Conservation (phyloP, 2,113 vertebrate genomes). For the Otolemur garnettii region DNA sequence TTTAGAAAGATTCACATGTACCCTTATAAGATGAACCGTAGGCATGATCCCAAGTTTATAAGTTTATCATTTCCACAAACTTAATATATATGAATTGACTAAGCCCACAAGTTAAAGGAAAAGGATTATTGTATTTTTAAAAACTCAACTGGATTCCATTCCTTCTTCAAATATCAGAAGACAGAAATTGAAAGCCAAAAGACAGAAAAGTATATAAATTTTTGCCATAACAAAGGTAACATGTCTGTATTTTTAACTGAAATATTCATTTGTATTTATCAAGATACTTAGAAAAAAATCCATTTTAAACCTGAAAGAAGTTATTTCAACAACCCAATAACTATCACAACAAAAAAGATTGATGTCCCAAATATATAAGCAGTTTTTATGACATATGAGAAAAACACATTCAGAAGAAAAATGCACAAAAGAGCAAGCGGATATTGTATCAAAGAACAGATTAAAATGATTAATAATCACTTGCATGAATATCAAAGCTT, state of each 20-base stretch:
- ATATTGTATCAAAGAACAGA: neutral
- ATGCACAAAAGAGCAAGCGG: neutral
- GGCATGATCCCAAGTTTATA: neutral
- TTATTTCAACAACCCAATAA: neutral
- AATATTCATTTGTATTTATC: neutral
- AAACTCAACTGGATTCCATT: neutral
- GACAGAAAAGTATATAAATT: neutral
- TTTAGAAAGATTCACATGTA: too few relatives aligned
- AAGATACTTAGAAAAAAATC: neutral
- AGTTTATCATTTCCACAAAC: too few relatives aligned
- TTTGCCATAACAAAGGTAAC: neutral
- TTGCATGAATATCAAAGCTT: neutral
- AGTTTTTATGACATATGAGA: neutral
- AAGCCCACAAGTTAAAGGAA: neutral
- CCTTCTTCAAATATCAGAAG: neutral
- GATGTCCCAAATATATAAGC: neutral
- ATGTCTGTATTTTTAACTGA: neutral
- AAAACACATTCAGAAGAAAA: neutral
- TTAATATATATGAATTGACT: neutral
- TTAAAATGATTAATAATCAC: neutral
- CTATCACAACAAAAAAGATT: neutral
- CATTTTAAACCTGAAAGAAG: neutral
- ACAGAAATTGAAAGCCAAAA: neutral
- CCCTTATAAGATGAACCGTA: too few relatives aligned
- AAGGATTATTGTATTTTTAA: neutral